A percentile compares a stretch with the other conserved stretches of the same genome.
These are phyloP conservation scores for Drosophila repletoides DNA, from an alignment of 1,140 invertebrate species.

Conservation along the genomic window DNA sequence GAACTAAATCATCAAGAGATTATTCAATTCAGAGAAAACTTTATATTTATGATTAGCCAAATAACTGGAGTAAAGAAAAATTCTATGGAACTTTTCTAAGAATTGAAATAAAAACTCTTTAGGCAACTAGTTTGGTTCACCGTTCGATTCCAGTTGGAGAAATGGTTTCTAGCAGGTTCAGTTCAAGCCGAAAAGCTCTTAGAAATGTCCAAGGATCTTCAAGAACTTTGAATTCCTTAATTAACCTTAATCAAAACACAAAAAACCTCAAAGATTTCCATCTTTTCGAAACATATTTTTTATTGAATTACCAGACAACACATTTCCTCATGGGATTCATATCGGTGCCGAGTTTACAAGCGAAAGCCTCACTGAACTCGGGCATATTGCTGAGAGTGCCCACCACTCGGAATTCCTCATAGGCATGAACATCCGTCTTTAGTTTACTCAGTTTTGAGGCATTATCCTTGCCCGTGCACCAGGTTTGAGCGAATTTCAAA, in stretches of 20 bases:
- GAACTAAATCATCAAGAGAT: no score
- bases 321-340: conserved; percentile 89
- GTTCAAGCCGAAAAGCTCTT: no score
- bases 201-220: no score
- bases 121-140: no score
- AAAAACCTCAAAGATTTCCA: not conserved
- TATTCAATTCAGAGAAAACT: no score
- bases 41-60: no score
- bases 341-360: conserved; percentile 84
- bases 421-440: conserved; percentile 64
- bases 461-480: conserved; percentile 84
- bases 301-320: conserved; percentile 68
- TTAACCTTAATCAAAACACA: not conserved
- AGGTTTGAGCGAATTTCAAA: conserved; percentile 84
- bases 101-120: no score
- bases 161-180: no score
- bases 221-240: not conserved
- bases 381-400: conserved; percentile 87
- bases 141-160: no score
- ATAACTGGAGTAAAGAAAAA: no score
- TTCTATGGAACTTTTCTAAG: no score
- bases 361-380: conserved; percentile 86
- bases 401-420: conserved; percentile 85
- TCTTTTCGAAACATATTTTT: not conserved
- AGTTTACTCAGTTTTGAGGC: conserved; percentile 63